These are phyloP conservation scores for Pipistrellus nathusii DNA, from an alignment of 2,797 vertebrate species.

Conservation along the genomic window DNA sequence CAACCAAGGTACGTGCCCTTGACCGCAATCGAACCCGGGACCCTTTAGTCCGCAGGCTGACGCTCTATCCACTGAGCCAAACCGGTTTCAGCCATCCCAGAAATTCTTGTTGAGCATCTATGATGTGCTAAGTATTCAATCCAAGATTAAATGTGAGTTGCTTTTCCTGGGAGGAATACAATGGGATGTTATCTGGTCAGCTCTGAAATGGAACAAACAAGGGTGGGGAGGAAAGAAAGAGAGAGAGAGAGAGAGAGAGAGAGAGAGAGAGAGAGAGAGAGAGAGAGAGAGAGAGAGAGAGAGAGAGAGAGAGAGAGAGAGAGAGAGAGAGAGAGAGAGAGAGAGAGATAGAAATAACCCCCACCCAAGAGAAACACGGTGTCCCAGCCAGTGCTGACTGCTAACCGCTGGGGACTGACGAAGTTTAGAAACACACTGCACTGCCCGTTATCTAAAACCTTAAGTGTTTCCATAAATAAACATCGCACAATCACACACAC, in stretches of 20 bases:
- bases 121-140: neutral
- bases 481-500: neutral
- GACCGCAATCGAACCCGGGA: no score
- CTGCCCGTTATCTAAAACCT: neutral
- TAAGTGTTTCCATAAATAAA: constrained; percentile 56
- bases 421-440: neutral
- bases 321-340: neutral
- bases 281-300: no score
- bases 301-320: no score
- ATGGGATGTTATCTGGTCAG: neutral
- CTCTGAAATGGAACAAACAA: neutral
- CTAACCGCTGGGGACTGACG: neutral
- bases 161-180: constrained; percentile 23
- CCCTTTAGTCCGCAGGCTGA: no score
- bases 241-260: neutral
- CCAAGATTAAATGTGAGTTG: constrained; percentile 28
- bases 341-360: neutral
- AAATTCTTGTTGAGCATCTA: neutral
- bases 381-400: neutral
- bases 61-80: no score
- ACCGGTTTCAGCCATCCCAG: neutral
- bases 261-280: no score
- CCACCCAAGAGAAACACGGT: neutral
- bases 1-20: no score
- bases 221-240: neutral